Base-by-base conservation (phyloP, 2,888 invertebrate species). In the Tenthredo mesomela region DNA sequence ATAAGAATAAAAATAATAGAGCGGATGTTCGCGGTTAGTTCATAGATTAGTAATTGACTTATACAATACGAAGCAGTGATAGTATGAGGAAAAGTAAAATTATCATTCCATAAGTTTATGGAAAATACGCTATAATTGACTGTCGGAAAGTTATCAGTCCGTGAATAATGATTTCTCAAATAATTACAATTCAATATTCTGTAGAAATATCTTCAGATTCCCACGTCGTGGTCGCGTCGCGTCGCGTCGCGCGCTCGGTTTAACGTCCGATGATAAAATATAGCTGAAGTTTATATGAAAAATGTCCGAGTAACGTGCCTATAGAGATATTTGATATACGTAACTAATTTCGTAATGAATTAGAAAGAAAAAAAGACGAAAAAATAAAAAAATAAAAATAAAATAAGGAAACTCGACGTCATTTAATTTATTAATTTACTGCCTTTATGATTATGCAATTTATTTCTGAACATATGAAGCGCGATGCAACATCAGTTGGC, bases 81-180 rank as follows among this genome's bases (percentile, higher is more conserved):
- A 12, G 2, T 29, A 2, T 29, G 70, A 3, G 18, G 70, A 9
- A 3, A 37, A 70, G 2, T 0, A 70, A 33, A 40, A 70, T 70
- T 70, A n/a, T 40, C 37, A 70, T 70, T 70, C 70, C 70, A 70
- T 37, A 37, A 37, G 70, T 18, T 70, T 70, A 70, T 70, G 15
- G 70, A 70, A 37, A 70, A 70, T 12, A 25, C 7, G 7, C 3
- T 3, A 21, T 61, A 61, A 61, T 61, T 25, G 12, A 61, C 10
- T 12, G 25, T 25, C 21, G 4, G 25, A 25, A 25, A 9, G 6
- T 70, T 37, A 70, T 70, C 37, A 40, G 37, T 40, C 37, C 70
- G 70, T 37, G 33, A 70, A 37, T 15, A 70, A 70, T 7, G 9
- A 33, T 37, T n/a, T n/a, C 2, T 37, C 6, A 70, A 29, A 29